Conservation (phyloP, 2,888 invertebrate species). For the Sesia bembeciformis region DNA sequence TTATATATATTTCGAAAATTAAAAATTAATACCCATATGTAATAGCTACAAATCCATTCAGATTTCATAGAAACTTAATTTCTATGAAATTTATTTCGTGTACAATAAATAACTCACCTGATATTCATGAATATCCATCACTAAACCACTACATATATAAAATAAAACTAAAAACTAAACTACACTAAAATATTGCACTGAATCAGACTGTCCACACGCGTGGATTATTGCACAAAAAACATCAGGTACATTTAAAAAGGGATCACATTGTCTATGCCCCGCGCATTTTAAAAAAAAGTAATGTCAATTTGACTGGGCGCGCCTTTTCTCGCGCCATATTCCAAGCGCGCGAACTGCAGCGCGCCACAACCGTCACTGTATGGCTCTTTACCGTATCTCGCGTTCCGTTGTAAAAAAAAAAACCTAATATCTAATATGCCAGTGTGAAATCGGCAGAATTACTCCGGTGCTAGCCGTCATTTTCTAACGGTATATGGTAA, state of each 20-base stretch:
- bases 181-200: conserved; percentile 49
- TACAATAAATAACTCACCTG: conserved; percentile 38
- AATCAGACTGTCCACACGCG: conserved; percentile 55
- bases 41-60: too few species aligned
- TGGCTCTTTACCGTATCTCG: conserved; percentile 6
- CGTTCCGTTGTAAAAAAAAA: conserved; percentile 22
- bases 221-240: conserved; percentile 54
- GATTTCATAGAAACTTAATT: too few species aligned
- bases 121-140: conserved; percentile 65
- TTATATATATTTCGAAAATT: too few species aligned
- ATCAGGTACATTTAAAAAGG: conserved; percentile 25
- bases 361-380: conserved; percentile 22
- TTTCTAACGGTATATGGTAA: conserved; percentile 53
- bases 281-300: conserved; percentile 6
- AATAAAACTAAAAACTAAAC: conserved; percentile 14
- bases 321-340: conserved; percentile 14
- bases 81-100: not conserved
- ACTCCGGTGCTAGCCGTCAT: conserved; percentile 29
- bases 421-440: conserved; percentile 38
- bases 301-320: conserved; percentile 10
- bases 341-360: conserved; percentile 33
- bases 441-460: conserved; percentile 60
- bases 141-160: conserved; percentile 20
- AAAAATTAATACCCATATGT: too few species aligned
- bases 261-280: conserved; percentile 3